Evolutionary conservation across 2,888 invertebrate species (phyloP).

Genomic region (Aricia artaxerxes): DNA sequence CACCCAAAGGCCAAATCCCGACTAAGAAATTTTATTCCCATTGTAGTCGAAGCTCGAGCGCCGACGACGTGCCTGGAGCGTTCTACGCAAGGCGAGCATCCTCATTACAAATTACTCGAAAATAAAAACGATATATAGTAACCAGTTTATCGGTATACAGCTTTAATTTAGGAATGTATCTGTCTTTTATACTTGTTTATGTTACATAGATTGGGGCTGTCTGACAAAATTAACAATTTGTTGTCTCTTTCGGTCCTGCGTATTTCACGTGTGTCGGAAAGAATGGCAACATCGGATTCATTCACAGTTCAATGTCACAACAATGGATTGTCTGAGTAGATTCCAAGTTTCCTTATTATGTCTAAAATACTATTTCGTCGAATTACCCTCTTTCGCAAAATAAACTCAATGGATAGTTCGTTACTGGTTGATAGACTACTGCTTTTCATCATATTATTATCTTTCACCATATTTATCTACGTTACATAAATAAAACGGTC

Average conservation of each 20-base stretch:
- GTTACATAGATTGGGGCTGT: slow-evolving; percentile 28
- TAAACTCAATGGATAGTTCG: not conserved
- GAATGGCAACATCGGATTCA: slow-evolving; percentile 52
- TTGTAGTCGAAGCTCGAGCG: not conserved
- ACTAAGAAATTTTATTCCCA: slow-evolving; percentile 24
- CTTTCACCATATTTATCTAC: not conserved
- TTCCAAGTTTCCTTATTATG: slow-evolving; percentile 28
- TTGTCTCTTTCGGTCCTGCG: slow-evolving; percentile 50
- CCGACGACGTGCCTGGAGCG: not conserved
- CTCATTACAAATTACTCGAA: slow-evolving; percentile 2
- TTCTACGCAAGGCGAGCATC: slow-evolving; percentile 5
- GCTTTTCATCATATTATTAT: not conserved
- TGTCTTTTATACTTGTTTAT: slow-evolving; percentile 23
- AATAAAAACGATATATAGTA: slow-evolving; percentile 5
- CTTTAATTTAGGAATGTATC: slow-evolving; percentile 28
- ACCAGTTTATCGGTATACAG: slow-evolving; percentile 15
- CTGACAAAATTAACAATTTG: slow-evolving; percentile 33
- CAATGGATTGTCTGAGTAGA: slow-evolving; percentile 50
- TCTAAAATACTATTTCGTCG: slow-evolving; percentile 3
- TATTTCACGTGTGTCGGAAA: slow-evolving; percentile 42
- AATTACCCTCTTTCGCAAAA: not conserved
- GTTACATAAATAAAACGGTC: not conserved
- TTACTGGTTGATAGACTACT: not conserved
- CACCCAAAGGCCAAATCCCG: slow-evolving; percentile 5
- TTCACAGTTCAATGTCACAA: slow-evolving; percentile 61